A percentile compares a stretch with the other conserved stretches of the same genome.
Conservation (phyloP, 2,797 vertebrate species). For the Lycodopsis pacificus region DNA sequence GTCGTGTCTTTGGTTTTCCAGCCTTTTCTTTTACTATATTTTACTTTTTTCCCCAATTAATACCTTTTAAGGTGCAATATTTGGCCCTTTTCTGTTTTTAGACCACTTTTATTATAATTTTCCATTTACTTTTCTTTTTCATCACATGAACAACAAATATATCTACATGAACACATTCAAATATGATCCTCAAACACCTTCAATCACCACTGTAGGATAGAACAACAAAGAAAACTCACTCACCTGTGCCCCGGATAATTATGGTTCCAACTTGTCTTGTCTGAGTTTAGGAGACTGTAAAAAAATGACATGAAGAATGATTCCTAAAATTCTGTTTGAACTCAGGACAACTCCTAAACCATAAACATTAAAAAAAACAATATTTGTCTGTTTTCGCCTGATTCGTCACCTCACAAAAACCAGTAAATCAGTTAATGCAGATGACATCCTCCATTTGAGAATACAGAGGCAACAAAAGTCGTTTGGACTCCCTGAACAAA, state of each 20-base stretch:
- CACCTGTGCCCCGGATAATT: constrained; percentile 38
- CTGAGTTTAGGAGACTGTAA: not conserved
- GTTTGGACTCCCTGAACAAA: constrained; percentile 33
- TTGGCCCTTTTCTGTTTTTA: not conserved
- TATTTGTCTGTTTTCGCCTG: not conserved
- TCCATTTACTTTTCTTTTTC: not conserved
- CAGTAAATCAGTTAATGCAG: not conserved
- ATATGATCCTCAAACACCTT: not conserved
- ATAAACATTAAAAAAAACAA: not conserved
- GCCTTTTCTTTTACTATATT: not conserved
- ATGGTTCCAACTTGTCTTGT: constrained; percentile 12
- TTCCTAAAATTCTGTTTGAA: not conserved
- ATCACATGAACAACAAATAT: not conserved
- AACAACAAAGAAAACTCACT: constrained; percentile 43
- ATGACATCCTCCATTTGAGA: constrained; percentile 28
- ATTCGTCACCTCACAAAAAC: constrained; percentile 4
- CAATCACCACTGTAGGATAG: not conserved
- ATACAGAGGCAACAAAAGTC: constrained; percentile 22
- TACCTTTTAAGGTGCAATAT: not conserved
- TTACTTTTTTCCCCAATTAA: not conserved
- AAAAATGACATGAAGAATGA: not conserved
- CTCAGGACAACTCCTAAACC: not conserved
- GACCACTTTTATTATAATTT: not conserved
- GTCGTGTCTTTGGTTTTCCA: not conserved
- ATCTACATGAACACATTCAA: not conserved